Evolutionary conservation across 1,140 invertebrate species (phyloP).

Genomic region (Listronotus bonariensis): DNA sequence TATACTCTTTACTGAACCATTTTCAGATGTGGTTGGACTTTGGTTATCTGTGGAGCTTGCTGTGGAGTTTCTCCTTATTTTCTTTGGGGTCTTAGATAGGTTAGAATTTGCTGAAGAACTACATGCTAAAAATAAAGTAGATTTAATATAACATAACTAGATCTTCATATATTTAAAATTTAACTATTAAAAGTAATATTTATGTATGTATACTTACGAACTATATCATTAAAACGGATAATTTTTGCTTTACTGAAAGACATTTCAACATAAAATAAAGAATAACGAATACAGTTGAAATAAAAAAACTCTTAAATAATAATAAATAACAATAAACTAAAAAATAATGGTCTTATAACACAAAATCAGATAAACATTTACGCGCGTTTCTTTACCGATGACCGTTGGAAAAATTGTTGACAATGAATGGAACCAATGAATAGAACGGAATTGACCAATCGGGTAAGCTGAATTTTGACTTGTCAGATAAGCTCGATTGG

Average conservation of each 20-base stretch:
- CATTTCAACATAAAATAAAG: conserved; percentile 40
- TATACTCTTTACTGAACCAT: conserved; percentile 44
- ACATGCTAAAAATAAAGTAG: conserved; percentile 26
- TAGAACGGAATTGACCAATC: no score
- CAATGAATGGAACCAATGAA: no score
- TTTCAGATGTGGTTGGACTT: conserved; percentile 44
- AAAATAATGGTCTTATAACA: conserved; percentile 1
- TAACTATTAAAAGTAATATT: conserved; percentile 14
- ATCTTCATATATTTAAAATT: conserved; percentile 8
- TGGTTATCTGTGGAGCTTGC: conserved; percentile 20
- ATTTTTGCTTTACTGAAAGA: conserved; percentile 55
- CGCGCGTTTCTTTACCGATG: conserved; percentile 6
- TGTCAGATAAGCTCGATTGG: no score
- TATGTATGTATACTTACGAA: conserved; percentile 43
- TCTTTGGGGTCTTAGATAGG: conserved; percentile 38
- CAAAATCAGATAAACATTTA: not conserved
- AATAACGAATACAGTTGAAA: conserved; percentile 2
- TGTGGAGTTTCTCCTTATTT: conserved; percentile 25
- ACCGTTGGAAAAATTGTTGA: conserved; percentile 23
- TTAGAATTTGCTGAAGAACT: conserved; percentile 41
- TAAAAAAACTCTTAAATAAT: not conserved
- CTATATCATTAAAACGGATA: conserved; percentile 52
- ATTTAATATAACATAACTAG: no score
- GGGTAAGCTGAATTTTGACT: no score
- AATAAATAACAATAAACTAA: not conserved